phyloP scores from a whole-genome alignment of 2,113 vertebrate genomes.

The Sphaerodactylus townsendi region DNA sequence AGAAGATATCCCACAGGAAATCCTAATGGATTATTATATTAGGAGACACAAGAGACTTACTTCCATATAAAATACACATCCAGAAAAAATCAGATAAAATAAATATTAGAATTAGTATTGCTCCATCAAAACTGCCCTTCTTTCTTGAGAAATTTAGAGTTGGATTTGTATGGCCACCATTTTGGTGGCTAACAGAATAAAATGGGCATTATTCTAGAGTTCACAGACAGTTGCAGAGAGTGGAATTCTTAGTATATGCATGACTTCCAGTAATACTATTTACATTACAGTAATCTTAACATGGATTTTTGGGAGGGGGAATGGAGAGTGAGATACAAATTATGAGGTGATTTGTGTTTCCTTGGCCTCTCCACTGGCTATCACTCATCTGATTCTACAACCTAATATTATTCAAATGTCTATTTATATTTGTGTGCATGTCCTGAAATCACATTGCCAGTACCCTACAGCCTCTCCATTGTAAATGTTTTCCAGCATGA shows the following conservation, averaged over 20 bases:
- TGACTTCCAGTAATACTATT: slow-evolving; percentile 17
- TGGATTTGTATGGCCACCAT: not conserved
- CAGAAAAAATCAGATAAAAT: not conserved
- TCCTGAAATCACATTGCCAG: slow-evolving; percentile 67
- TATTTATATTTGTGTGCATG: slow-evolving; percentile 62
- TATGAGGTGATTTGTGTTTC: slow-evolving; percentile 42
- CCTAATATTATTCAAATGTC: slow-evolving; percentile 54
- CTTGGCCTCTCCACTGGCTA: slow-evolving; percentile 9
- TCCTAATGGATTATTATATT: too few species aligned
- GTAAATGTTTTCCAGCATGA: slow-evolving; percentile 68
- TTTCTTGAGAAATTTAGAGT: not conserved
- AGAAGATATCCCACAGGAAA: too few species aligned
- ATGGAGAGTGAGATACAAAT: slow-evolving; percentile 27
- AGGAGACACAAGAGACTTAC: not conserved
- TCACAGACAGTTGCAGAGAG: slow-evolving; percentile 18
- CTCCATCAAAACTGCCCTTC: not conserved
- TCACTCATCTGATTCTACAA: slow-evolving; percentile 46
- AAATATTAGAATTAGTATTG: not conserved
- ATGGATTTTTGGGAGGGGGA: not conserved
- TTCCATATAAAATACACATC: not conserved
- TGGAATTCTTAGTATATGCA: not conserved
- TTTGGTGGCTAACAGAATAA: slow-evolving; percentile 9
- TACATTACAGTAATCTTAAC: slow-evolving; percentile 22
- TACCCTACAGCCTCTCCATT: slow-evolving; percentile 67
- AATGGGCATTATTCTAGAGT: not conserved